Evolutionary conservation across 1,140 invertebrate genomes (phyloP).

Genomic region (Manduca sexta): DNA sequence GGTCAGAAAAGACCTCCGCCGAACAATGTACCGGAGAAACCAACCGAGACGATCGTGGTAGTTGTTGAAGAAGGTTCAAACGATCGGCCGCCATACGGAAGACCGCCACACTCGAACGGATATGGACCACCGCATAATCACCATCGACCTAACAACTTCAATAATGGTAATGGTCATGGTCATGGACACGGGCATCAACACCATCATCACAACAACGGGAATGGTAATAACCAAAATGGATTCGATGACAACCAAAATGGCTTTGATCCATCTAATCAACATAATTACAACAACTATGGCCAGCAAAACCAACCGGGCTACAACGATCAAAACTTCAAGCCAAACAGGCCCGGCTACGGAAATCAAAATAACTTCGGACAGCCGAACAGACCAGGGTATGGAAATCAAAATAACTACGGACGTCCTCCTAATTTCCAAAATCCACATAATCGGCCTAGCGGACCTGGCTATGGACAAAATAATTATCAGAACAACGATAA

Average conservation of each 20-base stretch:
- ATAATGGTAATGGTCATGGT: background rate
- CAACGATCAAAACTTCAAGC: conserved; percentile 4
- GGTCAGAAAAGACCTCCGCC: conserved; percentile 1
- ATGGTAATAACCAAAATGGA: conserved; percentile 7
- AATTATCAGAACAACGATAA: background rate
- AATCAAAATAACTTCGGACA: conserved; percentile 1
- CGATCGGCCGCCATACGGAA: background rate
- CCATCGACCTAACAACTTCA: background rate
- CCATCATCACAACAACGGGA: background rate
- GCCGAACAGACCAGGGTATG: background rate
- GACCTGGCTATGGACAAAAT: background rate
- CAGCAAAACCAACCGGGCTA: background rate
- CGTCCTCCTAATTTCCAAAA: too few species aligned
- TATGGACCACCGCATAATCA: conserved; percentile 3
- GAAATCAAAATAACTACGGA: too few species aligned
- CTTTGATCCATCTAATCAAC: too few species aligned
- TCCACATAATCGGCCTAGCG: too few species aligned
- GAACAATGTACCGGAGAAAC: background rate
- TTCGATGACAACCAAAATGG: conserved; percentile 7
- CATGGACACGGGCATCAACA: conserved; percentile 3
- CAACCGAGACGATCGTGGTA: conserved; percentile 14
- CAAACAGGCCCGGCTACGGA: background rate
- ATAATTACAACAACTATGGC: background rate
- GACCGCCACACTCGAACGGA: conserved; percentile 4
- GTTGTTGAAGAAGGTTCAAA: conserved; percentile 13